Conservation (phyloP, 2,113 vertebrate genomes). For the Ptychochromis oligacanthus region DNA sequence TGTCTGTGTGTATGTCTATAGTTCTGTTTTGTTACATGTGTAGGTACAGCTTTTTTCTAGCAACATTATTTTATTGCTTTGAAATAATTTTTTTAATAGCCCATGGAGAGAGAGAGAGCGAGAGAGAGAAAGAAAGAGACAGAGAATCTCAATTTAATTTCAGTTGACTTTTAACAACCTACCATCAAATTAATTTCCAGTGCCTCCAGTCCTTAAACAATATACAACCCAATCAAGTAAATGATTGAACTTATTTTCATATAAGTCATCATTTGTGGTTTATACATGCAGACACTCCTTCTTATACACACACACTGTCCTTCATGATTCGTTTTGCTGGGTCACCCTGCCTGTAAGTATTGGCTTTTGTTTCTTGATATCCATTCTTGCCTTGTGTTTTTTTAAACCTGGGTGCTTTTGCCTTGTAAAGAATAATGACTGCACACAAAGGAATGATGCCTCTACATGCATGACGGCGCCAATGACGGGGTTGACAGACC, state of each 20-base stretch:
- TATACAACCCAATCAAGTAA: conserved; percentile 17
- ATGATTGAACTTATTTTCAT: conserved; percentile 50
- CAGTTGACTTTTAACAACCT: conserved; percentile 1
- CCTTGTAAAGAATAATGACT: conserved; percentile 60
- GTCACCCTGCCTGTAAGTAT: conserved; percentile 40
- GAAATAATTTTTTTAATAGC: not conserved
- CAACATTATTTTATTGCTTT: not conserved
- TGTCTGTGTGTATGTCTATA: not conserved
- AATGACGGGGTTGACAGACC: conserved; percentile 55
- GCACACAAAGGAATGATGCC: conserved; percentile 24
- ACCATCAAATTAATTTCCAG: conserved; percentile 39
- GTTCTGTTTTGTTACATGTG: not conserved
- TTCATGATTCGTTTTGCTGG: conserved; percentile 24
- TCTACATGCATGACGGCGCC: conserved; percentile 52
- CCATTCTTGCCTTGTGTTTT: conserved; percentile 38
- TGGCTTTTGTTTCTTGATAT: conserved; percentile 60
- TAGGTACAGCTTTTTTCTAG: not conserved
- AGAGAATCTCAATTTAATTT: conserved; percentile 6
- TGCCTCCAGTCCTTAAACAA: conserved; percentile 19
- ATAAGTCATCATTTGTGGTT: conserved; percentile 37
- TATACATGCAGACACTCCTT: not conserved
- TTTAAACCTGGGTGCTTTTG: conserved; percentile 41
- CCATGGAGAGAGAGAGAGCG: not conserved
- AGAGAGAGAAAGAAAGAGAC: not conserved
- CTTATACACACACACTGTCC: not conserved